Evolutionary conservation across 2,888 invertebrate genomes (phyloP).

Genomic region (Eremobia ochroleuca): DNA sequence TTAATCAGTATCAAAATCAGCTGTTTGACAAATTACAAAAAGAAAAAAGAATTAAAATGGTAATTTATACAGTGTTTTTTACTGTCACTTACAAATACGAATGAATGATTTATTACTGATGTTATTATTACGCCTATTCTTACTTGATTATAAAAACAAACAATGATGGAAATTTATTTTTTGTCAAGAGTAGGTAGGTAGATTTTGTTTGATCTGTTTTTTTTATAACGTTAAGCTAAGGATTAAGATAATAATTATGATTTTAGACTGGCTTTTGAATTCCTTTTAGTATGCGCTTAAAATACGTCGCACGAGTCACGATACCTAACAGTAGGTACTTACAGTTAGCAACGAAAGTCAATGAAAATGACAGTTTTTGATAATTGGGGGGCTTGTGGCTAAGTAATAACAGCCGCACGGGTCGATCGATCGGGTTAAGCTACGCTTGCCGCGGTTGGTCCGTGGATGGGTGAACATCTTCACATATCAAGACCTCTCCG

Average conservation of each 20-base stretch:
- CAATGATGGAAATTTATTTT: conserved; percentile 1
- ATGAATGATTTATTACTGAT: conserved; percentile 9
- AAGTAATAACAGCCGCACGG: too few relatives aligned
- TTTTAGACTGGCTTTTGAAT: background rate
- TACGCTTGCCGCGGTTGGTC: too few relatives aligned
- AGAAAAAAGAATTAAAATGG: conserved; percentile 35
- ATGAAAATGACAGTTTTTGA: too few relatives aligned
- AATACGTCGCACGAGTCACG: background rate
- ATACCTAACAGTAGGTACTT: too few relatives aligned
- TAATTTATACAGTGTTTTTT: conserved; percentile 26
- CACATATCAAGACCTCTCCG: too few relatives aligned
- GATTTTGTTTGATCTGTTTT: background rate
- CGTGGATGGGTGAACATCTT: too few relatives aligned
- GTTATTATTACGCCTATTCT: conserved; percentile 9
- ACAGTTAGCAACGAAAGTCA: too few relatives aligned
- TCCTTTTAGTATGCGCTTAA: background rate
- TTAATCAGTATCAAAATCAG: conserved; percentile 36
- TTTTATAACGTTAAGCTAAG: too few relatives aligned
- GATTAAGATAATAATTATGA: background rate
- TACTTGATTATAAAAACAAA: conserved; percentile 27
- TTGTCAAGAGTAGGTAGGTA: background rate
- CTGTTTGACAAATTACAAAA: conserved; percentile 29
- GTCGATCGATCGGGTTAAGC: too few relatives aligned
- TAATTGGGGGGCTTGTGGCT: too few relatives aligned
- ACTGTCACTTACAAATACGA: background rate